Evolutionary conservation across 2,797 vertebrate genomes (phyloP), one percentile per base, ranked within the genome.

Genomic region (Alfaro cultratus): DNA sequence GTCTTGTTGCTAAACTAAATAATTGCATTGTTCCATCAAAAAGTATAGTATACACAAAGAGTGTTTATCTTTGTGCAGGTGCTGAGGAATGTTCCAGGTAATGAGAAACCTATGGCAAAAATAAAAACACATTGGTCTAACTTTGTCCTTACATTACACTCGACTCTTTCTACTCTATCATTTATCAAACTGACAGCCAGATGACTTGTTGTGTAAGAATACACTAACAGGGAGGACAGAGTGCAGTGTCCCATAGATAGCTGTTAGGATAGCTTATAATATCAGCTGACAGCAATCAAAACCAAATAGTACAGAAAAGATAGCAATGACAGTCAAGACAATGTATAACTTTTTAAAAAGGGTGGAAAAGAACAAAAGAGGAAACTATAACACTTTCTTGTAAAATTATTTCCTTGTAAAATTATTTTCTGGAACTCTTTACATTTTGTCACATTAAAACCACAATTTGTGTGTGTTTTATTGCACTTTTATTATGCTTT

Each of bases 241-340:
- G 76, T 5, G 2, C 90, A 86, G 80, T 89, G 93, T 94, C 92
- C 91, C 90, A 92, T 85, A 93, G 80, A 85, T 81, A 67, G 91
- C 87, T 86, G 83, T 88, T 92, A 88, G 87, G 85, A 68, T 68
- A 26, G 87, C 88, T 77, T 91, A 92, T 89, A 80, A 91, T 94
- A 94, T 95, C 94, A 95, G 91, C 92, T 87, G 90, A 81, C 88
- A 84, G 88, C 88, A 70, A 84, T 82, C 64, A 71, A 86, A 88
- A 83, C 90, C 81, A 91, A 43, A 15, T 71, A 8, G 41, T 45
- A 45, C 67, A 45, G 41, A 70, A 70, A 12, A n/a, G 39, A 70
- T 70, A n/a, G 36, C 5, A 9, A 67, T 91, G 93, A 91, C 91
- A 83, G 77, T 86, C 83, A 94, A 92, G 90, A n/a, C 49, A 80